Evolutionary conservation across 1,140 invertebrate species (phyloP).

Genomic region (Parasteatoda tepidariorum): DNA sequence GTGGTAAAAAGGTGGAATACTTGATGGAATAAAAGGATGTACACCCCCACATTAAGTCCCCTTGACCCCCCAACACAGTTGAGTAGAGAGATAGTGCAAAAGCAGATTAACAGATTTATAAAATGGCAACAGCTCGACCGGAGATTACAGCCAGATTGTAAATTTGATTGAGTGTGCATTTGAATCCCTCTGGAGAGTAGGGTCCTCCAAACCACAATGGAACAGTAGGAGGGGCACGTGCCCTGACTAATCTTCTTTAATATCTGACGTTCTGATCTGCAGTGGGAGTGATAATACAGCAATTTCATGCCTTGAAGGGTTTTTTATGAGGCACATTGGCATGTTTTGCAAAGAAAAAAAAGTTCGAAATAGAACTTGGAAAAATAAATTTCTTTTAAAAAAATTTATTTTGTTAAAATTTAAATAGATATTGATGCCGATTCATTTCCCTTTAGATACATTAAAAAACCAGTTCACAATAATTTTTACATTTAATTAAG

Average conservation of each 20-base stretch:
- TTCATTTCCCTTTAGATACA: no score
- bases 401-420: no score
- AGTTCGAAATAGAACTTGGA: no score
- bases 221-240: slow-evolving; percentile 8
- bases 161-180: slow-evolving; percentile 26
- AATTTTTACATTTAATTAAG: no score
- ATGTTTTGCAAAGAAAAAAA: background rate
- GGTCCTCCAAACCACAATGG: slow-evolving; percentile 50
- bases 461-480: no score
- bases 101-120: slow-evolving; percentile 55
- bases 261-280: slow-evolving; percentile 17
- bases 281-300: background rate
- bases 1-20: background rate
- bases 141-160: slow-evolving; percentile 50
- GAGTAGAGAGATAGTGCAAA: background rate
- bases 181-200: background rate
- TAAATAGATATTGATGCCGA: no score
- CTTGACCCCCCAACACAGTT: slow-evolving; percentile 9
- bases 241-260: slow-evolving; percentile 35
- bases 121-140: slow-evolving; percentile 25
- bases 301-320: slow-evolving; percentile 30
- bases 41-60: slow-evolving; percentile 18
- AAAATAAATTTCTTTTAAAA: no score
- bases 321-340: background rate
- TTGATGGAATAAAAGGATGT: background rate